A percentile compares a stretch with the other conserved stretches of the same genome.
These are phyloP conservation scores for Mus pahari DNA, from an alignment of 2,113 vertebrate genomes.

Conservation along the genomic window DNA sequence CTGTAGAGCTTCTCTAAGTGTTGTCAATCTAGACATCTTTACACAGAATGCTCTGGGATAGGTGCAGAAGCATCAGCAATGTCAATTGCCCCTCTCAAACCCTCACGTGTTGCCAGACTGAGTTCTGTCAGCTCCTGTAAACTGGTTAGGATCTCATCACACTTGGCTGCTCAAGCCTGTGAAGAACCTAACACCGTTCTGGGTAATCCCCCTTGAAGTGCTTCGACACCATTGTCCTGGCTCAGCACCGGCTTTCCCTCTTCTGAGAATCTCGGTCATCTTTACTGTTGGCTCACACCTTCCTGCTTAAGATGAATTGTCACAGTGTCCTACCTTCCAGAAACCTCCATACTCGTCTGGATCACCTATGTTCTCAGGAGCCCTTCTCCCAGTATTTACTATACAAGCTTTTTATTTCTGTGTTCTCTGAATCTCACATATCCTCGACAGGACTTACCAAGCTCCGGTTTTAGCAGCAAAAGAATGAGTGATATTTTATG, in stretches of 20 bases:
- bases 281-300: not conserved
- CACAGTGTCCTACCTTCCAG: not conserved
- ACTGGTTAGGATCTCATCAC: not conserved
- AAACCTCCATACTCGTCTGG: not conserved
- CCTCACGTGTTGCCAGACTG: not conserved
- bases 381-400: not conserved
- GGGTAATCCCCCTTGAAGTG: not conserved
- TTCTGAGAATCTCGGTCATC: not conserved
- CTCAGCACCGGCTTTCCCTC: not conserved
- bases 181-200: not conserved
- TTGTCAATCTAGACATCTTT: not conserved
- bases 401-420: not conserved
- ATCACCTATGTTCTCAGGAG: not conserved
- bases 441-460: not conserved
- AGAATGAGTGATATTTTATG: not conserved
- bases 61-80: not conserved
- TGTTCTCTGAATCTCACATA: not conserved
- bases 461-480: slow-evolving; percentile 18
- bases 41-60: not conserved
- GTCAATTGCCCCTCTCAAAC: not conserved
- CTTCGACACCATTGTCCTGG: not conserved
- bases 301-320: not conserved
- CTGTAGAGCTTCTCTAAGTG: not conserved
- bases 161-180: not conserved
- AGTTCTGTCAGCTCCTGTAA: not conserved